Base-by-base conservation (phyloP, 2,113 vertebrate genomes). In the Uria lomvia region DNA sequence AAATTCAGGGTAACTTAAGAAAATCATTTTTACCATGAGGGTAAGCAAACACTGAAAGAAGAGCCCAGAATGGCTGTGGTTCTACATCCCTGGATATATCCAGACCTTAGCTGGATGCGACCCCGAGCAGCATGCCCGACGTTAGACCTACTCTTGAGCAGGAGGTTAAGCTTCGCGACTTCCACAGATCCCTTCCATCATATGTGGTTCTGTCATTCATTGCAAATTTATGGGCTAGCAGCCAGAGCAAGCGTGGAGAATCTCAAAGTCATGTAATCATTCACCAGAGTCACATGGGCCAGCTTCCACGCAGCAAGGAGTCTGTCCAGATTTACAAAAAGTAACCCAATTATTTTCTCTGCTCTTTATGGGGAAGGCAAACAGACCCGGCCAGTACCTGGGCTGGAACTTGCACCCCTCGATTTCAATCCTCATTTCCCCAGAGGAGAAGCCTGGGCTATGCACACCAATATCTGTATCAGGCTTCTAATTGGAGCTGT, bases 381-480 rank as follows among this genome's bases (percentile, higher is more conserved):
- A 71, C 32, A 50, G 50, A 32, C 40, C 17, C 12, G 1, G 3
- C 17, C 42, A 63, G 9, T 4, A 36, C 5, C 32, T 12, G 13
- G 47, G 27, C 15, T 67, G 55, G 34, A 66, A 49, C 12, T 29
- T 49, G 50, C 15, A 26, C 6, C 34, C 71, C 40, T 70, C 15
- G 2, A 5, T 50, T 92, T 56, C 66, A 65, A 19, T 24, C 34
- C 50, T 34, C 5, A 2, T 34, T 52, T 88, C 49, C 23, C 55
- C 67, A 63, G 27, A 45, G 38, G 7, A 30, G 21, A 9, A 23
- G 22, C 26, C 50, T 2, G 3, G 45, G 53, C 34, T 24, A 22
- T 0, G 29, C 45, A 45, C 60, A n/a, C 20, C 3, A 4, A 27
- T 4, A 1, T 40, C 32, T 6, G 0, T 11, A 4, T 9, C 10